phyloP scores from a whole-genome alignment of 2,113 vertebrate genomes.

The Oceanites oceanicus region DNA sequence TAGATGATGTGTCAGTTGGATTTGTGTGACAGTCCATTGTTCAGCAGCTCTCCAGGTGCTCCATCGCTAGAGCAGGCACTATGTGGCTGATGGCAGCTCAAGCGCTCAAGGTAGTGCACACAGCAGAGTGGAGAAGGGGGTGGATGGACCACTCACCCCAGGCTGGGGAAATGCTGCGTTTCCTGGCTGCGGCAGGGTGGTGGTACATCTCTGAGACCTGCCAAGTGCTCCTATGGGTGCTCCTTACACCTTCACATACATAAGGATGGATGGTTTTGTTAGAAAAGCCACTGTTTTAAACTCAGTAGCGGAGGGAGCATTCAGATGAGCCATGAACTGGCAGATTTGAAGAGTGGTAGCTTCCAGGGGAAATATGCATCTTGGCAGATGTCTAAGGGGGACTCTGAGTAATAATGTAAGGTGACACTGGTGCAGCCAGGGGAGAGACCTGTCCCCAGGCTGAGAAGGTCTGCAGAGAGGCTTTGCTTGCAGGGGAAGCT shows the following conservation, averaged over 20 bases:
- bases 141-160: neutral
- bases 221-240: neutral
- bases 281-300: neutral
- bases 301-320: neutral
- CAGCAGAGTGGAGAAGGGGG: neutral
- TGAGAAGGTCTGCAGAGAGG: neutral
- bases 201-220: neutral
- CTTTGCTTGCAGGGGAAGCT: neutral
- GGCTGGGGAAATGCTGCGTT: neutral
- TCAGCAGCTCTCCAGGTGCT: neutral
- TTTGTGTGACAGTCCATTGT: neutral
- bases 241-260: neutral
- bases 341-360: neutral
- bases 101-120: accelerated
- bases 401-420: neutral
- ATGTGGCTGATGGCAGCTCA: neutral
- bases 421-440: neutral
- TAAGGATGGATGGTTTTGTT: neutral
- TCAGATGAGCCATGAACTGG: neutral
- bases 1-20: neutral
- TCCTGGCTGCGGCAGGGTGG: neutral
- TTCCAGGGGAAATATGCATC: neutral
- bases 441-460: neutral
- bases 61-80: neutral
- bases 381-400: accelerated